These are phyloP conservation scores for Meiosimyza platycephala DNA, from an alignment of 2,888 invertebrate species.

Conservation along the genomic window DNA sequence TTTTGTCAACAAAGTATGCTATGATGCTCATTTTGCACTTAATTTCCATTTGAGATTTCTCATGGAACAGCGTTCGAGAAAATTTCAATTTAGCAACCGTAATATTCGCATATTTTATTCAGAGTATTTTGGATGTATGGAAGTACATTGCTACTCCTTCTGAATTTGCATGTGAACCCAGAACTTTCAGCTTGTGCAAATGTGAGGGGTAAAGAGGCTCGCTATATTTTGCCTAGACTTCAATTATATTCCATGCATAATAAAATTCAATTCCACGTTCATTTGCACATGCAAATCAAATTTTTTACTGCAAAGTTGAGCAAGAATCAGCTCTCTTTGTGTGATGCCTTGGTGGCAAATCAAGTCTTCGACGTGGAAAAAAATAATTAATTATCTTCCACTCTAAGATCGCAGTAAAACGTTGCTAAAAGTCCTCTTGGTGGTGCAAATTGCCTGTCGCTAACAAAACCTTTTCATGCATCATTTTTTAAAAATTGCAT, in stretches of 20 bases:
- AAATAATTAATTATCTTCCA: constrained; percentile 16
- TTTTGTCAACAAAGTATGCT: constrained; percentile 21
- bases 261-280: constrained; percentile 61
- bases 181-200: too few relatives aligned
- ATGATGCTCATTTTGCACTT: not conserved
- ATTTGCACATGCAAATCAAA: constrained; percentile 61
- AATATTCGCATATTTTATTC: not conserved
- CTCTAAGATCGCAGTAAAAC: not conserved
- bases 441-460: constrained; percentile 30
- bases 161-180: constrained; percentile 15
- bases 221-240: constrained; percentile 8
- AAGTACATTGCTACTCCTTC: not conserved
- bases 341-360: not conserved
- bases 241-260: constrained; percentile 58
- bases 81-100: not conserved
- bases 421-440: not conserved
- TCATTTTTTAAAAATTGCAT: constrained; percentile 17
- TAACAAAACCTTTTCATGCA: constrained; percentile 23
- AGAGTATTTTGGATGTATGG: not conserved
- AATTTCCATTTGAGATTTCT: not conserved
- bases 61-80: not conserved
- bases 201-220: too few relatives aligned
- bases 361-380: not conserved
- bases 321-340: too few relatives aligned
- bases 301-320: constrained; percentile 29